Evolutionary conservation across 2,888 invertebrate species (phyloP).

Genomic region (Fragum sueziense): DNA sequence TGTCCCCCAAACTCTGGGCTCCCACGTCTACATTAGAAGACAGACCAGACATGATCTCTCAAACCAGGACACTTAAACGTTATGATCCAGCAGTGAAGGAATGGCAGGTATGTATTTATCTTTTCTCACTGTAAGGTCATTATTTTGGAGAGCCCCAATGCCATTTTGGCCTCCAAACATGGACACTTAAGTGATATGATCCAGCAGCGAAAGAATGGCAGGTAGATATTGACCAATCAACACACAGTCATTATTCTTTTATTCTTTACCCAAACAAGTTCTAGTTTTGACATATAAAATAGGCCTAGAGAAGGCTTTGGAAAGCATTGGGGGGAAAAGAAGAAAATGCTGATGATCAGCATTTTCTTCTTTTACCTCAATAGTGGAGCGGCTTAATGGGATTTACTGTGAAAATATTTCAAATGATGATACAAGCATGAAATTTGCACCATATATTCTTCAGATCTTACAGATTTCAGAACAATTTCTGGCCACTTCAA

Average conservation of each 20-base stretch:
- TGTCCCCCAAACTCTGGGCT: conserved; percentile 74
- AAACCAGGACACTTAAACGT: conserved; percentile 72
- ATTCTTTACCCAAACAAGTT: neutral
- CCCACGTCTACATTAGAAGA: conserved; percentile 76
- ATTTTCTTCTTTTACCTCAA: too few relatives aligned
- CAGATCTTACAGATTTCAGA: too few relatives aligned
- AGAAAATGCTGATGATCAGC: neutral
- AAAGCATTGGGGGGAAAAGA: neutral
- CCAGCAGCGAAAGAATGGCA: neutral
- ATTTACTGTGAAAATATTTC: too few relatives aligned
- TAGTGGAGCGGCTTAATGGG: too few relatives aligned
- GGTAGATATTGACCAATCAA: too few relatives aligned
- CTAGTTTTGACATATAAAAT: neutral
- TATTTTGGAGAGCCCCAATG: too few relatives aligned
- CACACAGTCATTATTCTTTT: too few relatives aligned
- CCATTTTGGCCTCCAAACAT: too few relatives aligned
- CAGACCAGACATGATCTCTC: conserved; percentile 78
- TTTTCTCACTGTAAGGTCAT: too few relatives aligned
- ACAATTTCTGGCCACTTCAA: too few relatives aligned
- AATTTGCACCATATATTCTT: neutral
- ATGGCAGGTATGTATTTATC: conserved; percentile 80
- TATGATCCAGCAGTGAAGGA: conserved; percentile 78
- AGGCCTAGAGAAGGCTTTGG: too few relatives aligned
- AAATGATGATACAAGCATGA: too few relatives aligned
- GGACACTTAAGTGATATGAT: neutral